Conservation (phyloP, 2,797 vertebrate genomes). For the Myotis findleyi region DNA sequence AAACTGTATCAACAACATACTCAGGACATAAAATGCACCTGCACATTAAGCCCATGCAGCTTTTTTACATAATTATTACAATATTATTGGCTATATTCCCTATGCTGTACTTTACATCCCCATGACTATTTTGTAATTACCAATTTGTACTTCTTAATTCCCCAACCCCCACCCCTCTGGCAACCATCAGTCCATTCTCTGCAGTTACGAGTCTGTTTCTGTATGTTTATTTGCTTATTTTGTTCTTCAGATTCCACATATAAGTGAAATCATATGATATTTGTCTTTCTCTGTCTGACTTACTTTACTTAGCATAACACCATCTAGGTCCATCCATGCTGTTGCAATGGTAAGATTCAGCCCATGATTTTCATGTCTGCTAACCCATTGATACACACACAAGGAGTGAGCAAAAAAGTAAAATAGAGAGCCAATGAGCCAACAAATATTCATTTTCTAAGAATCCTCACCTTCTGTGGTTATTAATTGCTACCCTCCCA, state of each 20-base stretch:
- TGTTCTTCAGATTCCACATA: neutral
- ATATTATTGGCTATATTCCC: neutral
- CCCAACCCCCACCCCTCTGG: neutral
- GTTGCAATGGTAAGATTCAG: neutral
- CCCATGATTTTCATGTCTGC: neutral
- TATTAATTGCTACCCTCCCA: neutral
- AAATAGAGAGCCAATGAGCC: neutral
- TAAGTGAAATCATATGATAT: neutral
- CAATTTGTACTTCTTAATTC: neutral
- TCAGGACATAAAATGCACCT: constrained; percentile 6
- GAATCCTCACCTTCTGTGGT: neutral
- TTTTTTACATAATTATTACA: neutral
- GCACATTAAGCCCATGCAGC: neutral
- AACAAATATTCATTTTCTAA: constrained; percentile 23
- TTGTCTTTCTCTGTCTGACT: neutral
- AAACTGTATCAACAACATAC: neutral
- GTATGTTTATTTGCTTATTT: neutral
- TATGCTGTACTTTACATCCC: neutral
- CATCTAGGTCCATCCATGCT: neutral
- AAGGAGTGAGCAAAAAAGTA: neutral
- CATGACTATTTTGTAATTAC: neutral
- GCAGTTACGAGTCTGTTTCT: neutral
- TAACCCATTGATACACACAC: neutral
- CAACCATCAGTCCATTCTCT: neutral
- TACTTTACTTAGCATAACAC: neutral